Base-by-base conservation (phyloP, 2,888 invertebrate genomes). In the Erebia palarica region DNA sequence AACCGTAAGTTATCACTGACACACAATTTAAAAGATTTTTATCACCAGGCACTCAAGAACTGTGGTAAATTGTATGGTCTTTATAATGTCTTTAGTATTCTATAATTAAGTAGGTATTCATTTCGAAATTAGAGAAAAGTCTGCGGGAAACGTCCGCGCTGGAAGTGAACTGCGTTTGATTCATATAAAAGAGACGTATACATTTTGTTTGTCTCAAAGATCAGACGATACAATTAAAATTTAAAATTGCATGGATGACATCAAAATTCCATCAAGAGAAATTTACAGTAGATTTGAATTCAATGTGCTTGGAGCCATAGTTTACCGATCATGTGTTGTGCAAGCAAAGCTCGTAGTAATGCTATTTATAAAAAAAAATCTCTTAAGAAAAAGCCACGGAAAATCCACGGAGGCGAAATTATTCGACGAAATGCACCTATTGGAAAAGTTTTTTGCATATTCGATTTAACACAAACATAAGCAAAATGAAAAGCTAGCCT, bases 251-350 rank as follows among this genome's bases (percentile, higher is more conserved):
- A 70, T 74, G 81, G 80, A 81, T 79, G 84, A 83, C 84, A 89
- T 89, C 86, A 88, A 87, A 88, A 83, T 80, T 84, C 87, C 86
- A 87, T 88, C 86, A 88, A 78, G 81, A 71, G 79, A 76, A 75
- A 47, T 4, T 76, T 75, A 77, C 79, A 74, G 81, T 81, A 85
- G 86, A 88, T 89, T 82, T 83, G 83, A 86, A 87, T 87, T 87
- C 86, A 76, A 88, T 88, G 80, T 83, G 85, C 85, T 86, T 86
- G 77, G 81, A 74, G 71, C 68, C 69, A 73, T 85, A 86, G 80
- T 85, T 86, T 77, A 79, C 74, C 76, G 78, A 83, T 82, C 81
- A 57, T 58, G 11, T 58, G 18, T 16, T n/a, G 13, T 14, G n/a
- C 47, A 44, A 44, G 21, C 44, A 65, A 55, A 53, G 53, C 36